phyloP scores from a whole-genome alignment of 1,140 invertebrate species.

The Drosophila littoralis region DNA sequence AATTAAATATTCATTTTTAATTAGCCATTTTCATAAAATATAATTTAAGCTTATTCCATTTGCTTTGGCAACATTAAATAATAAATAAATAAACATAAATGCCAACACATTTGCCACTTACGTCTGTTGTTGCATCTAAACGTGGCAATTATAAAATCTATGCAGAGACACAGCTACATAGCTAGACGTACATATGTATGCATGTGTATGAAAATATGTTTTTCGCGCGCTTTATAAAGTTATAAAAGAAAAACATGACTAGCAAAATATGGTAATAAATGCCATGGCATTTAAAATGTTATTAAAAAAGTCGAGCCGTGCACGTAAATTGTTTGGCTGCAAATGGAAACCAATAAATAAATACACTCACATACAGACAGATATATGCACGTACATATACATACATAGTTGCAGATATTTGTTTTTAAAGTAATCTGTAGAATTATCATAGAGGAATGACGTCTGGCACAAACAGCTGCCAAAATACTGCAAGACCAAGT shows the following conservation, averaged over 20 bases:
- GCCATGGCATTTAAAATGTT: slow-evolving; percentile 81
- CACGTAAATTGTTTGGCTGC: slow-evolving; percentile 71
- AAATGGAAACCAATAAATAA: slow-evolving; percentile 65
- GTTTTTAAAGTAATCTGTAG: slow-evolving; percentile 18
- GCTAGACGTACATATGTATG: neutral
- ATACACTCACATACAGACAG: slow-evolving; percentile 12
- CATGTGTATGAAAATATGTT: slow-evolving; percentile 18
- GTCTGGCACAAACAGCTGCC: slow-evolving; percentile 50
- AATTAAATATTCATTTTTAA: slow-evolving; percentile 2
- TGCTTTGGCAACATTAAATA: neutral
- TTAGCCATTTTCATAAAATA: neutral
- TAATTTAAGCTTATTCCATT: neutral
- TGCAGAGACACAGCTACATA: slow-evolving; percentile 65
- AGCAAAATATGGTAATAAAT: slow-evolving; percentile 78
- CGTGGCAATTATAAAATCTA: slow-evolving; percentile 61
- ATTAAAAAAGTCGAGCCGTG: slow-evolving; percentile 68
- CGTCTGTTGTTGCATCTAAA: slow-evolving; percentile 36
- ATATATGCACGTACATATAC: slow-evolving; percentile 27
- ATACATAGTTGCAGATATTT: slow-evolving; percentile 7
- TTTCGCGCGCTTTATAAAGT: slow-evolving; percentile 69
- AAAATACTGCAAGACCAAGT: slow-evolving; percentile 64
- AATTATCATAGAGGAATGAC: slow-evolving; percentile 51
- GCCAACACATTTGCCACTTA: slow-evolving; percentile 31
- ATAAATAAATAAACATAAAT: slow-evolving; percentile 32
- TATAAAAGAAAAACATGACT: slow-evolving; percentile 65